These are phyloP conservation scores for Spondyliosoma cantharus DNA, from an alignment of 2,797 vertebrate genomes.

Conservation along the genomic window DNA sequence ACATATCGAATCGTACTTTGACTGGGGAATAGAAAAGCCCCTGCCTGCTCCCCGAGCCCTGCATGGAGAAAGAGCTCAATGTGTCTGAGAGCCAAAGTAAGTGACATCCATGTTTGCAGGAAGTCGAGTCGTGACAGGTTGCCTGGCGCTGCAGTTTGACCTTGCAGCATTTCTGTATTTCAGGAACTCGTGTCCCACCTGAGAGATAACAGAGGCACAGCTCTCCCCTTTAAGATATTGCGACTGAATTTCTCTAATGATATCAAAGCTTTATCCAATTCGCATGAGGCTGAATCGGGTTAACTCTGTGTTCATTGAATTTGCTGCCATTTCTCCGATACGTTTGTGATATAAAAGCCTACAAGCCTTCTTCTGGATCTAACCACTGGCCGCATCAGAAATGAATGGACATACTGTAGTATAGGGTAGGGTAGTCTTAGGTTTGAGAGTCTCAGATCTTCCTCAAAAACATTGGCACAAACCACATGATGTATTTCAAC, in stretches of 20 bases:
- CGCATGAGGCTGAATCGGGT: not conserved
- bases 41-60: not conserved
- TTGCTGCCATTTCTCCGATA: not conserved
- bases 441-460: not conserved
- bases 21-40: not conserved
- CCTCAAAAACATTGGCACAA: slow-evolving; percentile 16
- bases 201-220: not conserved
- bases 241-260: not conserved
- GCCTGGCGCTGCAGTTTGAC: slow-evolving; percentile 75
- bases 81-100: slow-evolving; percentile 14
- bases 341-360: not conserved
- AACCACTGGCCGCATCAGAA: not conserved
- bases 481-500: not conserved
- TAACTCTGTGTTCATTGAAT: not conserved
- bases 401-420: not conserved
- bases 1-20: not conserved
- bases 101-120: slow-evolving; percentile 51
- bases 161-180: slow-evolving; percentile 75
- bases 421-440: not conserved
- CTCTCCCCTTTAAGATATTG: not conserved
- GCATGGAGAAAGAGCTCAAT: not conserved
- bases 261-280: not conserved
- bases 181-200: slow-evolving; percentile 2
- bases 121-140: slow-evolving; percentile 70
- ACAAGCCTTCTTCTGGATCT: not conserved